phyloP scores from a whole-genome alignment of 92 coral and sea anemone genomes.

The Epizoanthus ramosus region DNA sequence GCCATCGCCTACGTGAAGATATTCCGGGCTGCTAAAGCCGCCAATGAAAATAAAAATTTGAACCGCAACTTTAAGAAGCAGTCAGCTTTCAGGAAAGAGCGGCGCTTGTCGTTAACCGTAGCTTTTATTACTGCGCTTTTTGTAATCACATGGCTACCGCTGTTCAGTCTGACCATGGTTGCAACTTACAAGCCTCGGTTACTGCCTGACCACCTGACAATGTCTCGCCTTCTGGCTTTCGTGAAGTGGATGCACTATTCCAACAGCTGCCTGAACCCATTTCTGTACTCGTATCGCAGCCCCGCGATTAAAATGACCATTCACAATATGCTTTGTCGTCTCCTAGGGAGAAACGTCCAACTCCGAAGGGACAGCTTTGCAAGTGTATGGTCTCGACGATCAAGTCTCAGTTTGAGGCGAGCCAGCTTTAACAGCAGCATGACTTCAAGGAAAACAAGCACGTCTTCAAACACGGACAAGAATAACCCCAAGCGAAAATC shows the following conservation, averaged over 20 bases:
- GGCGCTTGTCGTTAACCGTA: constrained; percentile 70
- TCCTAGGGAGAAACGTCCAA: constrained; percentile 50
- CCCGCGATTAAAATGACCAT: constrained; percentile 68
- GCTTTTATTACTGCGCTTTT: constrained; percentile 73
- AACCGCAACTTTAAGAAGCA: background rate
- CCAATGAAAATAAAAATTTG: background rate
- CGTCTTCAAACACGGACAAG: background rate
- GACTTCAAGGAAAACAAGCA: constrained; percentile 17
- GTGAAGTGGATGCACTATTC: constrained; percentile 97
- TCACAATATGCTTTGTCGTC: constrained; percentile 45
- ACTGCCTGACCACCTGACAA: constrained; percentile 58
- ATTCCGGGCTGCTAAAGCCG: constrained; percentile 46
- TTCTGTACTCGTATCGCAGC: constrained; percentile 90
- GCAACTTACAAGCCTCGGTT: constrained; percentile 62
- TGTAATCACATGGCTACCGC: constrained; percentile 80
- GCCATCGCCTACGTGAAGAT: constrained; percentile 65
- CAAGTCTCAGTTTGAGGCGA: constrained; percentile 19
- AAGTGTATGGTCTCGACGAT: constrained; percentile 5
- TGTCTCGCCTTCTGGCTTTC: constrained; percentile 70
- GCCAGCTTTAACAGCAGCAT: constrained; percentile 1
- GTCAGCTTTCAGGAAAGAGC: background rate
- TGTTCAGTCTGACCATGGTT: constrained; percentile 64
- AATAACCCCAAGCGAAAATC: background rate
- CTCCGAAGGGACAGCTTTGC: background rate
- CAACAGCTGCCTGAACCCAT: constrained; percentile 83